Evolutionary conservation across 2,113 vertebrate species (phyloP), one percentile per base, ranked within the genome.

Genomic region (Perca fluviatilis): DNA sequence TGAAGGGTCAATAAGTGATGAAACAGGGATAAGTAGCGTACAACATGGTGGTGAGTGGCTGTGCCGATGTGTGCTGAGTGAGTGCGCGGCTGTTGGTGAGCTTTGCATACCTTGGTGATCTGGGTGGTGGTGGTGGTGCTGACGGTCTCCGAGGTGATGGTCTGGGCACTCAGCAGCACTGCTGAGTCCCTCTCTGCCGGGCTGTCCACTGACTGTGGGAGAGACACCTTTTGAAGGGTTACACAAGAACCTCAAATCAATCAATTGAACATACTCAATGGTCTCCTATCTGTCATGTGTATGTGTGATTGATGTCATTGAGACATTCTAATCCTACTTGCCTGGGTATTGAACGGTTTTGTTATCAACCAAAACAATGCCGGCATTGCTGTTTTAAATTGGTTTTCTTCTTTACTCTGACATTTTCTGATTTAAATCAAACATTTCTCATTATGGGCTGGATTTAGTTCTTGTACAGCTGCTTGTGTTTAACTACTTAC

Each of bases 91-190:
- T 77, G 47, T 80, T 19, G 19, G 61, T 53, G 36, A 50, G 50
- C 50, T 47, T 36, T 56, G 60, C 77, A 46, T 30, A 99, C 98
- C 97, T 99, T 99, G 40, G 98, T 99, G 86, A 99, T 99, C 94
- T 99, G 98, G n/a, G 98, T 99, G 56, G 98, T 99, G 89, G 98
- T 99, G 77, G 98, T 99, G 90, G 97, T 98, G 95, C 98, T 98
- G 86, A 97, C 95, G 70, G 98, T 99, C 95, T 99, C 98, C 0
- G 98, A 99, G 40, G 98, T 99, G 93, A 99, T 98, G 92, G 98
- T 99, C 92, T 99, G 98, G 79, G 98, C 98, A 74, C 96, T 97
- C 90, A 99, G 93, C 88, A 99, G 93, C 88, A 99, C 94, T 54
- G 97, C 97, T 30, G 97, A 93, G 77, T 99, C 97, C 81, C 96